phyloP scores from a whole-genome alignment of 2,797 vertebrate genomes.

The Enteromius radiatus region DNA sequence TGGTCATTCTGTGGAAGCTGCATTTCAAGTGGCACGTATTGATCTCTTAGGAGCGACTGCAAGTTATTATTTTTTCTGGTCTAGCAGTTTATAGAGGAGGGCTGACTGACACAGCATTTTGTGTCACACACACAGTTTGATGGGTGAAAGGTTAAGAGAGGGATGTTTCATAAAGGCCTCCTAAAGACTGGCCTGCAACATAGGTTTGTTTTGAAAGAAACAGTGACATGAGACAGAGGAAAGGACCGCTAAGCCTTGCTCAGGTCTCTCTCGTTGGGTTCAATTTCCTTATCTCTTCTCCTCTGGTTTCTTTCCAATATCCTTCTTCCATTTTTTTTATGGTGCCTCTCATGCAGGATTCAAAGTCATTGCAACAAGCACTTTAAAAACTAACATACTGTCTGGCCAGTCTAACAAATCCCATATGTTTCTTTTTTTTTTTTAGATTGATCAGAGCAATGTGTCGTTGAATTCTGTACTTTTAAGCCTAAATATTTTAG shows the following conservation, averaged over 20 bases:
- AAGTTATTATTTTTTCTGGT: conserved; percentile 53
- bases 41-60: conserved; percentile 50
- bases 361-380: conserved; percentile 63
- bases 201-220: conserved; percentile 72
- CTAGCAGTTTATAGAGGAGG: conserved; percentile 21
- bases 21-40: conserved; percentile 50
- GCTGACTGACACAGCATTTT: not conserved
- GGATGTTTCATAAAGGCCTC: conserved; percentile 68
- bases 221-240: conserved; percentile 68
- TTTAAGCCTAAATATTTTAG: conserved; percentile 33
- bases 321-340: conserved; percentile 55
- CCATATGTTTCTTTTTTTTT: conserved; percentile 70
- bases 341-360: conserved; percentile 26
- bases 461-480: conserved; percentile 48
- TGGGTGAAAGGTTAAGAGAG: conserved; percentile 44
- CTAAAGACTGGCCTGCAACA: conserved; percentile 61
- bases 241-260: conserved; percentile 63
- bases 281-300: conserved; percentile 78
- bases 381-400: conserved; percentile 63
- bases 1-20: conserved; percentile 45
- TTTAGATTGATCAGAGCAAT: conserved; percentile 65
- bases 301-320: conserved; percentile 75
- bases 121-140: conserved; percentile 20
- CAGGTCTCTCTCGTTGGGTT: conserved; percentile 61
- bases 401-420: conserved; percentile 70